Evolutionary conservation across 2,797 vertebrate genomes (phyloP), one percentile per base, ranked within the genome.

Genomic region (Semotilus atromaculatus): DNA sequence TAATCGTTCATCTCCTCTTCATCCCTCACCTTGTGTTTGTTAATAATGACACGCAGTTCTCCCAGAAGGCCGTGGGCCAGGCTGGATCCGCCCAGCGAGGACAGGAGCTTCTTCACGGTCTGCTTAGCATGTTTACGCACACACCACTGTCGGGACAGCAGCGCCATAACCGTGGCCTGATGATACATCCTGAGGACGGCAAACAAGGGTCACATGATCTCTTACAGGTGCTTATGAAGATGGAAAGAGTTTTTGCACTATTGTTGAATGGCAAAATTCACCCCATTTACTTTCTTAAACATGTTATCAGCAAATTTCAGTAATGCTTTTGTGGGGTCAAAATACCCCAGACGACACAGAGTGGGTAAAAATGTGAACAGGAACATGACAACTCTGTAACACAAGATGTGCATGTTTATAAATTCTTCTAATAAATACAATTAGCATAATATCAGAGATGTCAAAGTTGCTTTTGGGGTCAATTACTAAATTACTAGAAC

Each of bases 71-170:
- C 97, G 0, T 93, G 94, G 1, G 98, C 97, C 38, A 99, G 93
- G 78, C 90, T 95, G 77, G 95, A 95, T 26, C 97, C 96, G 0
- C 96, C 96, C 19, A 96, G 93, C 14, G 97, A 97, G 31, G 96
- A 96, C 66, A 99, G 90, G 84, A 99, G 94, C 92, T 98, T 99
- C 90, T 90, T 96, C 31, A 97, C 92, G 0, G 94, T 95, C 89
- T 98, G 97, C 81, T 98, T 97, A 0, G 97, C 97, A 64, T 95
- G 96, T 77, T 94, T 97, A 43, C 98, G 95, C 86, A 99, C 97
- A 0, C 93, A 93, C 97, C 98, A 99, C 75, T 93, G 93, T 7
- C 96, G 96, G 86, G 96, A 97, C 89, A 99, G 91, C 86, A 99
- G 93, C 68, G 96, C 95, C 0, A 94, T 93, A 48, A 97, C 92